Conservation (phyloP, 2,113 vertebrate species). For the Tetrax tetrax region DNA sequence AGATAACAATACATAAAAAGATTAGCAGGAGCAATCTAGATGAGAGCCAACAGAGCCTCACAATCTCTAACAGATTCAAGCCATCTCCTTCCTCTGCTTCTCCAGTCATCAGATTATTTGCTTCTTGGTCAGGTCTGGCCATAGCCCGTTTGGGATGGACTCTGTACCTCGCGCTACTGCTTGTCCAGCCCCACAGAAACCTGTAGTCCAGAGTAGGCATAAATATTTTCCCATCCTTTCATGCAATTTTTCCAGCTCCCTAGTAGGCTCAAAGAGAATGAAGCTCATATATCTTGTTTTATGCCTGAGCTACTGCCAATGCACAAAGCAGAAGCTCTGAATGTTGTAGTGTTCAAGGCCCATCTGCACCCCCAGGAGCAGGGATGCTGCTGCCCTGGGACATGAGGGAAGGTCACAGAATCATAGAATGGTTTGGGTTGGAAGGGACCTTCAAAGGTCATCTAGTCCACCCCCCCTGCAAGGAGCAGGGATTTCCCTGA, state of each 20-base stretch:
- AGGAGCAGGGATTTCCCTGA: too few species aligned
- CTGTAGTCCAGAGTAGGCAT: neutral
- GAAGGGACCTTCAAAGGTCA: too few species aligned
- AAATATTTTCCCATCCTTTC: neutral
- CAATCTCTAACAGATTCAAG: neutral
- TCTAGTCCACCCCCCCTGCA: too few species aligned
- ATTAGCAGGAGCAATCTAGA: neutral
- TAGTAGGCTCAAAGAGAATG: neutral
- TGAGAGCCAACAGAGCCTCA: neutral
- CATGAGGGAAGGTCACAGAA: neutral
- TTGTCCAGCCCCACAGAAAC: neutral
- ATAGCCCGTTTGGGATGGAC: neutral
- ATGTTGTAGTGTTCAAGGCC: neutral
- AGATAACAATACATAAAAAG: neutral
- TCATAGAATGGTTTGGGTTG: too few species aligned
- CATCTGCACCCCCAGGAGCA: neutral
- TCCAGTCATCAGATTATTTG: neutral
- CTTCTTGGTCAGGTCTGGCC: neutral
- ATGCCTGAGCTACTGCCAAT: neutral
- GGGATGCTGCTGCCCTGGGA: neutral
- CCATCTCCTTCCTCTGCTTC: neutral
- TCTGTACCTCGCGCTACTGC: neutral
- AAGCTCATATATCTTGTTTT: neutral
- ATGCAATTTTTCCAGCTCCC: neutral
- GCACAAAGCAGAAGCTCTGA: neutral